Conservation (phyloP, 2,797 vertebrate genomes). For the Intellagama lesueurii region DNA sequence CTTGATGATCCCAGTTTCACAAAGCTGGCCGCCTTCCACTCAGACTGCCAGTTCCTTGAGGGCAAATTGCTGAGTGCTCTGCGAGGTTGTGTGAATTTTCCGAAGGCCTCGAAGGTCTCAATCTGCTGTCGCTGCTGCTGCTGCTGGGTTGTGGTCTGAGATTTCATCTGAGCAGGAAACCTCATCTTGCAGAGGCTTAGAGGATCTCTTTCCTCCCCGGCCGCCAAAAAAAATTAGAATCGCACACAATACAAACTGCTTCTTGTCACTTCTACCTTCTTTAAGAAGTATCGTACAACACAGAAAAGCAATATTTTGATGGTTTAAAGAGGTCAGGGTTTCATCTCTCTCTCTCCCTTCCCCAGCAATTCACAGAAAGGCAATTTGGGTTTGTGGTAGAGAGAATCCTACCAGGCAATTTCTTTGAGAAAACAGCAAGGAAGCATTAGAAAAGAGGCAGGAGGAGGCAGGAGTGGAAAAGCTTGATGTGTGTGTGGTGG, state of each 20-base stretch:
- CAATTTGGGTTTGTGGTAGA: too few relatives aligned
- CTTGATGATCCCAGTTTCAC: background rate
- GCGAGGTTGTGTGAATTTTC: slow-evolving; percentile 16
- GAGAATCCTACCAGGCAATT: slow-evolving; percentile 51
- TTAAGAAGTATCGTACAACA: background rate
- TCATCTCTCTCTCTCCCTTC: background rate
- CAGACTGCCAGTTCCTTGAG: background rate
- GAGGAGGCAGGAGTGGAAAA: background rate
- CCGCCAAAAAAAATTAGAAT: too few relatives aligned
- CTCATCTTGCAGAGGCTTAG: background rate
- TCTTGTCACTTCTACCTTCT: background rate
- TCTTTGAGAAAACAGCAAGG: slow-evolving; percentile 48
- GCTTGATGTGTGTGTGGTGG: background rate
- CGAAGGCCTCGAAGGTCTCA: slow-evolving; percentile 35
- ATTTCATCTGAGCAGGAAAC: slow-evolving; percentile 15
- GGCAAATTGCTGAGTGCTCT: slow-evolving; percentile 13
- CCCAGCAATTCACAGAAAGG: background rate
- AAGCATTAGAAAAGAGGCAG: slow-evolving; percentile 31
- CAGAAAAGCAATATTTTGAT: background rate
- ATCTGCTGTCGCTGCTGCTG: background rate
- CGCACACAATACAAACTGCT: background rate
- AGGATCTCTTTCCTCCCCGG: background rate
- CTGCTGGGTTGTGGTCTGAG: background rate
- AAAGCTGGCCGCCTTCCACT: background rate
- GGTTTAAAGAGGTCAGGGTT: background rate